These are phyloP conservation scores for Ceratina australensis DNA, from an alignment of 1,140 invertebrate species.

Conservation along the genomic window DNA sequence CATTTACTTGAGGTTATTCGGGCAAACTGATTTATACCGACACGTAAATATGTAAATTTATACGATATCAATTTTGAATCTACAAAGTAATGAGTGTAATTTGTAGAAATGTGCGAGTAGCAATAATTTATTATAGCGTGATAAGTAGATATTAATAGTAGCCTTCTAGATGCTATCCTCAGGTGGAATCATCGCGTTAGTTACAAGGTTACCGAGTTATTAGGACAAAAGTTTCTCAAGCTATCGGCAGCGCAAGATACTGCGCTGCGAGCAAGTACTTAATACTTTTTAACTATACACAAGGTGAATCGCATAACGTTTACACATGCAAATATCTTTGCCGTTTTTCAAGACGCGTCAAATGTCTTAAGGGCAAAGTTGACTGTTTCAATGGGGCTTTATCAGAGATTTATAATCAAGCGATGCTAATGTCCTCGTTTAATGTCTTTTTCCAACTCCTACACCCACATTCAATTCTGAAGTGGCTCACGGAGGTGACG, in stretches of 20 bases:
- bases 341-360: too few species aligned
- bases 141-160: neutral
- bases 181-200: slow-evolving; percentile 14
- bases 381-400: too few species aligned
- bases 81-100: neutral
- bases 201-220: slow-evolving; percentile 51
- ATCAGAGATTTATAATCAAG: neutral
- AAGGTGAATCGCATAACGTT: too few species aligned
- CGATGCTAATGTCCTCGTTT: neutral
- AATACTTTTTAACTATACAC: too few species aligned
- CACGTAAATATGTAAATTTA: neutral
- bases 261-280: too few species aligned
- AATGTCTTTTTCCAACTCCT: neutral
- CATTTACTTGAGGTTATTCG: neutral
- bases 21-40: neutral
- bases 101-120: too few species aligned
- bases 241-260: slow-evolving; percentile 23
- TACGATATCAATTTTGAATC: neutral
- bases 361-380: too few species aligned
- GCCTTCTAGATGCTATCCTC: slow-evolving; percentile 31
- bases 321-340: too few species aligned
- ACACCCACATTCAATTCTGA: slow-evolving; percentile 34
- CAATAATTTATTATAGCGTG: neutral
- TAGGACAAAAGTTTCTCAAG: slow-evolving; percentile 42
- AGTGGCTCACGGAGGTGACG: slow-evolving; percentile 34